Conservation (phyloP, 2,113 vertebrate species). For the Corvus cornix region DNA sequence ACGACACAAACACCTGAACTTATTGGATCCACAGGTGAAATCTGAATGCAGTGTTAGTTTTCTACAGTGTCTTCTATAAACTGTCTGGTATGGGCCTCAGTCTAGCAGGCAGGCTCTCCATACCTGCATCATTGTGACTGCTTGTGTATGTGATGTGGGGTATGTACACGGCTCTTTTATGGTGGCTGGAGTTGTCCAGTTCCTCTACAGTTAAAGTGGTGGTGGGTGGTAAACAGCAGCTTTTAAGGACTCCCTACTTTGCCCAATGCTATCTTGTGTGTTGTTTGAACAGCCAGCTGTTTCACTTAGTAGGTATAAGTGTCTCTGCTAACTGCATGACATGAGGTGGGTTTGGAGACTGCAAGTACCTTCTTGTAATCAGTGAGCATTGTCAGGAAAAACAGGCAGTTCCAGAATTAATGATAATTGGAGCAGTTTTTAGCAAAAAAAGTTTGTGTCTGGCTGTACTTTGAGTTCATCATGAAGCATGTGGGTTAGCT, state of each 20-base stretch:
- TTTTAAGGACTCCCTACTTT: not conserved
- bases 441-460: not conserved
- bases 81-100: not conserved
- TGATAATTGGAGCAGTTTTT: not conserved
- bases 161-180: accelerated
- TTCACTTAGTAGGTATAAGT: not conserved
- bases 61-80: not conserved
- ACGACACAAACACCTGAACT: not conserved
- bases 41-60: not conserved
- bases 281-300: not conserved
- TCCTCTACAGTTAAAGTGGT: not conserved
- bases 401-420: not conserved
- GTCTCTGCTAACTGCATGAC: not conserved
- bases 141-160: accelerated
- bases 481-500: not conserved
- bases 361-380: not conserved
- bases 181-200: not conserved
- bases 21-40: not conserved
- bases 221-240: not conserved
- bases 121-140: not conserved
- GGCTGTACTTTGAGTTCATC: not conserved
- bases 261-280: accelerated
- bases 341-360: not conserved
- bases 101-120: not conserved
- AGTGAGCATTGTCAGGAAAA: not conserved